These are phyloP conservation scores for Bradypodion ventrale DNA, from an alignment of 2,797 vertebrate genomes.

Conservation along the genomic window DNA sequence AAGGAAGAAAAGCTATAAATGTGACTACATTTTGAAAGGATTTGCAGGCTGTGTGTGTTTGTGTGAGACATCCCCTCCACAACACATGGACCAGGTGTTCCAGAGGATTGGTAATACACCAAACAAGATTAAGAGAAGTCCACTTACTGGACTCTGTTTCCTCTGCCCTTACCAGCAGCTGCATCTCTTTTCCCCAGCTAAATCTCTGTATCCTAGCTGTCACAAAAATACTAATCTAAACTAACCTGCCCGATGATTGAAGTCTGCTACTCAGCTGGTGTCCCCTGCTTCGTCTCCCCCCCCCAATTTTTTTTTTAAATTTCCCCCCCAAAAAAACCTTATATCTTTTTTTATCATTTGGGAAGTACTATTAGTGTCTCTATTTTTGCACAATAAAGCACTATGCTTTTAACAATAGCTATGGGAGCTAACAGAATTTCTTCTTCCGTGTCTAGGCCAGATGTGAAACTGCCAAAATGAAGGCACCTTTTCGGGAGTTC, in stretches of 20 bases:
- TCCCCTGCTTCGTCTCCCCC: neutral
- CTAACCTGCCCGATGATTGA: neutral
- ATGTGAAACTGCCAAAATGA: too few species aligned
- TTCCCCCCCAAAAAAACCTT: too few species aligned
- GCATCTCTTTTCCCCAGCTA: slow-evolving; percentile 22
- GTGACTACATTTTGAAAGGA: neutral
- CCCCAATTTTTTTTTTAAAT: too few species aligned
- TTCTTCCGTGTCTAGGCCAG: too few species aligned
- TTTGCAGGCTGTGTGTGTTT: neutral
- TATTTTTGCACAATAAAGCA: neutral
- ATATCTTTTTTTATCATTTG: too few species aligned
- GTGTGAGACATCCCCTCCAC: neutral
- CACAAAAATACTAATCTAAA: slow-evolving; percentile 41
- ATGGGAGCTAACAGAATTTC: too few species aligned
- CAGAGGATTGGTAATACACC: slow-evolving; percentile 34
- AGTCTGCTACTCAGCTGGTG: neutral
- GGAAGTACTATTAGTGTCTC: neutral
- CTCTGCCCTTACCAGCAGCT: slow-evolving; percentile 32
- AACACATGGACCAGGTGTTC: neutral
- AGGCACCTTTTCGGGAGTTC: too few species aligned
- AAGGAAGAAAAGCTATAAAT: neutral
- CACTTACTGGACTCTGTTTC: slow-evolving; percentile 56
- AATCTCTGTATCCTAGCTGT: slow-evolving; percentile 15
- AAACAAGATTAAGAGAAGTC: slow-evolving; percentile 64
- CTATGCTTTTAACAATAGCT: neutral